These are phyloP conservation scores for Cebus imitator DNA, from an alignment of 2,113 vertebrate genomes.

Conservation along the genomic window DNA sequence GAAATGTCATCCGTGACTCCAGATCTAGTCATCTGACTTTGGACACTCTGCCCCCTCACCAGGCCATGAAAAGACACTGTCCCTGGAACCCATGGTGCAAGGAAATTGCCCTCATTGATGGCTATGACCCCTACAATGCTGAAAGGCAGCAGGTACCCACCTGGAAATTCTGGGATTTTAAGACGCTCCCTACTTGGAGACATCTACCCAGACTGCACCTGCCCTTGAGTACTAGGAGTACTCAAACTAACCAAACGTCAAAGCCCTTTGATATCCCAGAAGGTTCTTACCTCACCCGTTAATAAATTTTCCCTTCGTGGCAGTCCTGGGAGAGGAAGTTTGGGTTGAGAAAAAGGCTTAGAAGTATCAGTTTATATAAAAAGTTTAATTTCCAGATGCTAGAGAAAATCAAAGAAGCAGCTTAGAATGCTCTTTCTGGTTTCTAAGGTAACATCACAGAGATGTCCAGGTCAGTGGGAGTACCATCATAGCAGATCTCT, in stretches of 20 bases:
- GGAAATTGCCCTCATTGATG: background rate
- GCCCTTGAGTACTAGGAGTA: background rate
- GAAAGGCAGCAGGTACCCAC: background rate
- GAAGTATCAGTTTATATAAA: background rate
- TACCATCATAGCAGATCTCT: background rate
- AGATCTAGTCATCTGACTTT: background rate
- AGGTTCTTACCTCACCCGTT: background rate
- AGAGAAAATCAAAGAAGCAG: background rate
- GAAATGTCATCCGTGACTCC: background rate
- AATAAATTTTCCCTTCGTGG: background rate
- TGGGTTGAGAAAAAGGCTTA: constrained; percentile 27
- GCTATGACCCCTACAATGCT: background rate
- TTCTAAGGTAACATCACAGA: constrained; percentile 40
- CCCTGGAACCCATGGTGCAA: background rate
- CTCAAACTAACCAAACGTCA: background rate
- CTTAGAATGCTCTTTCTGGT: constrained; percentile 8
- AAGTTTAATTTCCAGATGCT: background rate
- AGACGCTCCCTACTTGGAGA: background rate
- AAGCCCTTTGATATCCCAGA: background rate
- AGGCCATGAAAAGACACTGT: background rate
- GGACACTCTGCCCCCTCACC: background rate
- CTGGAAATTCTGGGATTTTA: too few species aligned
- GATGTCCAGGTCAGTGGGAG: background rate
- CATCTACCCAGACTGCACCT: background rate
- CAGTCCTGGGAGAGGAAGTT: background rate